Evolutionary conservation across 2,888 invertebrate species (phyloP).

Genomic region (Hypsopygia costalis): DNA sequence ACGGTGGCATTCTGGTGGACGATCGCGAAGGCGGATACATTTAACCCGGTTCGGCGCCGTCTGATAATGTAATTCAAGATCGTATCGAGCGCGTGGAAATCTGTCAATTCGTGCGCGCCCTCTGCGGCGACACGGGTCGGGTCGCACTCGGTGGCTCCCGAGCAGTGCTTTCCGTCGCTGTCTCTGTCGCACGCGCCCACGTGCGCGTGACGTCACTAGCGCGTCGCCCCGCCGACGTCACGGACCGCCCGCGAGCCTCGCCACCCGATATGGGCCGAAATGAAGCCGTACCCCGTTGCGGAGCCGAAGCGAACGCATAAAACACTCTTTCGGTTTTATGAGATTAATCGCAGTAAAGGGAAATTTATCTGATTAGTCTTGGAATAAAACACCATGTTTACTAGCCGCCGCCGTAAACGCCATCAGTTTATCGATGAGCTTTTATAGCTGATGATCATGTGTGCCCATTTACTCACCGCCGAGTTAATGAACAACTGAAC

Average conservation of each 20-base stretch:
- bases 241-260: slow-evolving; percentile 37
- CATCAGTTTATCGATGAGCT: background rate
- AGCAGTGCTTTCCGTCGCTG: slow-evolving; percentile 29
- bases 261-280: slow-evolving; percentile 23
- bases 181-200: slow-evolving; percentile 64
- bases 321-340: slow-evolving; percentile 9
- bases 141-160: slow-evolving; percentile 29
- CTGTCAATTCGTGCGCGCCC: slow-evolving; percentile 68
- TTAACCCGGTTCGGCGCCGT: slow-evolving; percentile 40
- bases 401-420: background rate
- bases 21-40: slow-evolving; percentile 34
- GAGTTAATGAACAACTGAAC: background rate
- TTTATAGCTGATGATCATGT: background rate
- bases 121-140: slow-evolving; percentile 33
- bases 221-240: slow-evolving; percentile 58
- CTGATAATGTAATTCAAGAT: slow-evolving; percentile 66
- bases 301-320: slow-evolving; percentile 1
- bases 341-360: slow-evolving; percentile 2
- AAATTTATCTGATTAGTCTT: slow-evolving; percentile 2
- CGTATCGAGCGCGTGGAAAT: slow-evolving; percentile 70
- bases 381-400: slow-evolving; percentile 5
- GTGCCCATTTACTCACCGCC: background rate
- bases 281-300: slow-evolving; percentile 28
- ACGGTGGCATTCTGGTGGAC: slow-evolving; percentile 13
- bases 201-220: slow-evolving; percentile 67